phyloP scores from a whole-genome alignment of 2,797 vertebrate species.

The Hypotaenidia okinawae region DNA sequence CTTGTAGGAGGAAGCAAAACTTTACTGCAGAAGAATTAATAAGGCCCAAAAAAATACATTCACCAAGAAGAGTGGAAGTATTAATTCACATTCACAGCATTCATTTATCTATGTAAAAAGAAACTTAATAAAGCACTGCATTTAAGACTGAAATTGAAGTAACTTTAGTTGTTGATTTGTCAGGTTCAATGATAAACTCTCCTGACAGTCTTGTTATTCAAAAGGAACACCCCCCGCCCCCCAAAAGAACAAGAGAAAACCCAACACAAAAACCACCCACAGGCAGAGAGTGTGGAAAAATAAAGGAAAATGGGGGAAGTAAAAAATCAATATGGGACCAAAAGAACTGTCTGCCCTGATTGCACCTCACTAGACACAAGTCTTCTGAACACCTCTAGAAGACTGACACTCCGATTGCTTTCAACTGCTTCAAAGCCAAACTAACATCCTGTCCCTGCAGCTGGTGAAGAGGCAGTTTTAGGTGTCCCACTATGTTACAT shows the following conservation, averaged over 20 bases:
- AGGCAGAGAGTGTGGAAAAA: not conserved
- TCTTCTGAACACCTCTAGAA: not conserved
- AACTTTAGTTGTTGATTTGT: not conserved
- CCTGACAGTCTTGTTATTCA: not conserved
- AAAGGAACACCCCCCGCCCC: not conserved
- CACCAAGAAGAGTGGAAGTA: not conserved
- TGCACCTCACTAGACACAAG: not conserved
- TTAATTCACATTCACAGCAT: not conserved
- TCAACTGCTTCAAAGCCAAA: not conserved
- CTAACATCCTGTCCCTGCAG: not conserved
- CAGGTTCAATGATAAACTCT: not conserved
- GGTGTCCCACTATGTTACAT: fast-evolving
- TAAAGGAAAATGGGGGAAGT: not conserved
- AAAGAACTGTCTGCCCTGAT: not conserved
- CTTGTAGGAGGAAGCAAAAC: not conserved
- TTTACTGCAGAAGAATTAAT: not conserved
- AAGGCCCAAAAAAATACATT: not conserved
- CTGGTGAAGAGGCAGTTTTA: not conserved
- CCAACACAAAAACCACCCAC: not conserved
- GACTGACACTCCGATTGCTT: not conserved
- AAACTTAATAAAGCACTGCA: not conserved
- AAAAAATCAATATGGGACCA: not conserved
- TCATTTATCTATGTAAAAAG: not conserved
- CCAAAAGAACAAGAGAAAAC: too few relatives aligned
- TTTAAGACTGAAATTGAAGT: not conserved